phyloP scores from a whole-genome alignment of 2,113 vertebrate species.

The Lophotis ruficrista region DNA sequence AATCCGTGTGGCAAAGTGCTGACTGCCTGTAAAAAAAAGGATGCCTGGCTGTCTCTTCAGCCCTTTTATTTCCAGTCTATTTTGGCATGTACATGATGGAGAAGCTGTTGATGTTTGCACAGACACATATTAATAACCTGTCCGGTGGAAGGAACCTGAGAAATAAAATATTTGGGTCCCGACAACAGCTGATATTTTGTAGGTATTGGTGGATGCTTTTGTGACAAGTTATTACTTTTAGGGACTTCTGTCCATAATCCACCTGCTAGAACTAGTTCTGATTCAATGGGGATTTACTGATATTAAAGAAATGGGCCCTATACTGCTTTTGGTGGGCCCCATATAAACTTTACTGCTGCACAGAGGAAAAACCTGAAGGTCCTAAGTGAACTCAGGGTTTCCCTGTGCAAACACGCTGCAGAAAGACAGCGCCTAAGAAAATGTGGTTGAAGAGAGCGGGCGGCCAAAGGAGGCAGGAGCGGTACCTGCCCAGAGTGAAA shows the following conservation, averaged over 20 bases:
- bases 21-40: not conserved
- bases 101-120: not conserved
- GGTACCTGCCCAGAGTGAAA: rapidly evolving
- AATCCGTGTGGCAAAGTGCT: not conserved
- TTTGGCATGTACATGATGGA: not conserved
- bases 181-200: not conserved
- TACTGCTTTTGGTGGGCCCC: not conserved
- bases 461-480: not conserved
- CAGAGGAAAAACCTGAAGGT: not conserved
- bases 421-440: not conserved
- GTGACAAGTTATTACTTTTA: not conserved
- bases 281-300: not conserved
- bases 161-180: not conserved
- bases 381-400: not conserved
- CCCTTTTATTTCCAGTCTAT: not conserved
- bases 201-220: not conserved
- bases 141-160: rapidly evolving
- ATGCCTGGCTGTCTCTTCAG: not conserved
- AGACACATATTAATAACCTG: not conserved
- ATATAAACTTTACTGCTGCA: not conserved
- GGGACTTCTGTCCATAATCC: not conserved
- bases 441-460: not conserved
- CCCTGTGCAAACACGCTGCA: not conserved
- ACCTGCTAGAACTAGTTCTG: not conserved
- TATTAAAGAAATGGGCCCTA: not conserved